Evolutionary conservation across 2,113 vertebrate species (phyloP).

Genomic region (Labeo rohita): DNA sequence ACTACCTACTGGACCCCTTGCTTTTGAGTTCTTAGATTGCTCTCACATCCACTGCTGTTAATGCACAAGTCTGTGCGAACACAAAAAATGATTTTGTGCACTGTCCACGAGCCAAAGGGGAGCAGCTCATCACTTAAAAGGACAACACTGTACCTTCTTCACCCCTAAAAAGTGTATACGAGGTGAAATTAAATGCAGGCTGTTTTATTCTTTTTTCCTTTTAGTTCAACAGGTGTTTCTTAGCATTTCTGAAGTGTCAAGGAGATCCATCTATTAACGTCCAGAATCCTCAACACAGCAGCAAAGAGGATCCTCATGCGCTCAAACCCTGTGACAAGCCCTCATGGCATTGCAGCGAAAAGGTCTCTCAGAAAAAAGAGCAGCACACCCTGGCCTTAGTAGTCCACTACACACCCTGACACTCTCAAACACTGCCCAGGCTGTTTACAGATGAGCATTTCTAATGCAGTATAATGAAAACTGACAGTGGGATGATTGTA

Average conservation of each 20-base stretch:
- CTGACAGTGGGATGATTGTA: background rate
- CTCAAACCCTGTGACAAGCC: conserved; percentile 30
- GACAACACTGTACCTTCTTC: background rate
- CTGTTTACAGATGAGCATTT: background rate
- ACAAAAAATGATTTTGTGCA: background rate
- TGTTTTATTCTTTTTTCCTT: conserved; percentile 6
- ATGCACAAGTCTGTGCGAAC: background rate
- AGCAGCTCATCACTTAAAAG: background rate
- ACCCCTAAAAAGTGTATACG: background rate
- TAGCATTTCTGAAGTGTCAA: conserved; percentile 70
- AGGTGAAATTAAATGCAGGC: background rate
- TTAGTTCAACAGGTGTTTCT: conserved; percentile 72
- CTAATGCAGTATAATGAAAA: background rate
- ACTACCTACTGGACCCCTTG: too few relatives aligned
- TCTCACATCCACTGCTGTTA: too few relatives aligned
- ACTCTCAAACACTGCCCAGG: background rate
- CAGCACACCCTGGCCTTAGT: conserved; percentile 52
- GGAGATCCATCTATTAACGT: conserved; percentile 49
- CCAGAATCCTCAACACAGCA: conserved; percentile 46
- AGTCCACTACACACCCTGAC: conserved; percentile 66
- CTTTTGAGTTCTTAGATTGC: background rate
- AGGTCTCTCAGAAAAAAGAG: conserved; percentile 22
- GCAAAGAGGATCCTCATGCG: conserved; percentile 48
- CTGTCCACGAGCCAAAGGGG: background rate
- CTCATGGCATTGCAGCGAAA: conserved; percentile 26